phyloP scores from a whole-genome alignment of 92 coral and sea anemone species.

The Desmophyllum pertusum region DNA sequence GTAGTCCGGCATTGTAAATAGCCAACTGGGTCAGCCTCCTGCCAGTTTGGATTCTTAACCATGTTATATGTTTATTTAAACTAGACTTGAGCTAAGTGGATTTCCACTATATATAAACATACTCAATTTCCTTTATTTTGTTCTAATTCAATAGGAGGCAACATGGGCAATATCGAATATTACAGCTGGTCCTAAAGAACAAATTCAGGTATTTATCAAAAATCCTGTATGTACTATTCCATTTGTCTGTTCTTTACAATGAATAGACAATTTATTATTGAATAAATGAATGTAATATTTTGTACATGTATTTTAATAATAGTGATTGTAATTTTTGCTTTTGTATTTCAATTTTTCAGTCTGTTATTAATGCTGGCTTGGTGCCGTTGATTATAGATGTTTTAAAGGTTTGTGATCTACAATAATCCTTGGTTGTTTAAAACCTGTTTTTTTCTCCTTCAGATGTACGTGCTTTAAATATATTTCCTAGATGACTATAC shows the following conservation, averaged over 20 bases:
- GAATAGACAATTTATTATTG: too few species aligned
- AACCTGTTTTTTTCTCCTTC: too few species aligned
- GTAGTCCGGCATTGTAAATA: too few species aligned
- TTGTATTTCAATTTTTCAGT: constrained; percentile 43
- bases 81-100: too few species aligned
- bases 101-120: neutral
- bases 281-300: neutral
- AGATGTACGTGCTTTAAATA: too few species aligned
- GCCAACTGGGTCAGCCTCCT: too few species aligned
- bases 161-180: constrained; percentile 98
- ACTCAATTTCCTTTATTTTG: neutral
- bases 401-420: constrained; percentile 57
- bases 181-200: constrained; percentile 89
- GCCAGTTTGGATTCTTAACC: too few species aligned
- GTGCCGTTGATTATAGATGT: constrained; percentile 88
- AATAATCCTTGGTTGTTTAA: too few species aligned
- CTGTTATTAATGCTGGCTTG: constrained; percentile 87
- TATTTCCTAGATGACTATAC: too few species aligned
- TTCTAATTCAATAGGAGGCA: constrained; percentile 74
- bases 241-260: neutral
- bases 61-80: too few species aligned
- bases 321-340: neutral
- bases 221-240: neutral
- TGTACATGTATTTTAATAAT: neutral
- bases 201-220: constrained; percentile 77